These are phyloP conservation scores for Delphinus delphis DNA, from an alignment of 2,113 vertebrate species.

Conservation along the genomic window DNA sequence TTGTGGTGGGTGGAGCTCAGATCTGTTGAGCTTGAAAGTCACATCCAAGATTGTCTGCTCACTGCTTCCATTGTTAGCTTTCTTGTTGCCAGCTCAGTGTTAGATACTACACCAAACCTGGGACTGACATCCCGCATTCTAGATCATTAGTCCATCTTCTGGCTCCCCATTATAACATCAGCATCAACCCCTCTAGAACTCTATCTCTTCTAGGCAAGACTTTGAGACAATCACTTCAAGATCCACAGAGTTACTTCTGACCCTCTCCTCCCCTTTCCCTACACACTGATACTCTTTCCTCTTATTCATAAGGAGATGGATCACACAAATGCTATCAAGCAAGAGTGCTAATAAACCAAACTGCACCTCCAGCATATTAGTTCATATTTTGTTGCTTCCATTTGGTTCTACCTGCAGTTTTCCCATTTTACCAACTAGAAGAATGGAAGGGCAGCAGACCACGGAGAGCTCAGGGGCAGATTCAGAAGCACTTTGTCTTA, in stretches of 20 bases:
- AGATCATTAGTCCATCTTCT: background rate
- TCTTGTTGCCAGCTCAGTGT: background rate
- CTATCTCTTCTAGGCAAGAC: background rate
- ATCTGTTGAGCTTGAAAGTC: background rate
- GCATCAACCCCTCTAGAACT: background rate
- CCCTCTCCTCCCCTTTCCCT: background rate
- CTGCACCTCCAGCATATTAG: background rate
- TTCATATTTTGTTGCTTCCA: background rate
- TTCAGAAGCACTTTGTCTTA: conserved; percentile 27
- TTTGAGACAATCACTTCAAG: background rate
- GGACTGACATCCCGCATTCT: background rate
- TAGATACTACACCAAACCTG: background rate
- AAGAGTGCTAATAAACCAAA: background rate
- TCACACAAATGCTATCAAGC: background rate
- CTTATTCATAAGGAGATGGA: background rate
- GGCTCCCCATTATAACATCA: background rate
- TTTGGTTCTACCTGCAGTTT: conserved; percentile 33
- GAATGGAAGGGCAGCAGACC: background rate
- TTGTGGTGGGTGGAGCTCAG: background rate
- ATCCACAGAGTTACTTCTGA: background rate
- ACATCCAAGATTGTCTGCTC: background rate
- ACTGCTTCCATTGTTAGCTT: background rate
- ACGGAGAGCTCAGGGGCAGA: rapidly evolving
- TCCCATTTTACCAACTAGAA: conserved; percentile 57
- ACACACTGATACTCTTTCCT: background rate